phyloP scores from a whole-genome alignment of 92 coral and sea anemone species.

The Isaurus tuberculatus region DNA sequence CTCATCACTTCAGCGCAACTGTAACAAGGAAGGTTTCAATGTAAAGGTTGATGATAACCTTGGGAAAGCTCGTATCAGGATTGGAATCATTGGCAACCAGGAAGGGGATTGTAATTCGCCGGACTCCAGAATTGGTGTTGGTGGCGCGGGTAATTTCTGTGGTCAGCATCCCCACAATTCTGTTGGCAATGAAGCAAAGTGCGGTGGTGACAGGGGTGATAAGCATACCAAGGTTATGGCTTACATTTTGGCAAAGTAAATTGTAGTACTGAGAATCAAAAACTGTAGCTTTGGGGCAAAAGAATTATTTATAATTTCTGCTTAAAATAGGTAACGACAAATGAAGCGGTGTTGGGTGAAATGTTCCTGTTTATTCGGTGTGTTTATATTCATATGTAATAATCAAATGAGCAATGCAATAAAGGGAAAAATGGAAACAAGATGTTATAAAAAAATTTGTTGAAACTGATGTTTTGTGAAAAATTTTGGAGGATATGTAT shows the following conservation, averaged over 20 bases:
- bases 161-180: slow-evolving; percentile 32
- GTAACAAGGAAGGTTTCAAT: slow-evolving; percentile 59
- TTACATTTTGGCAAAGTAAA: not conserved
- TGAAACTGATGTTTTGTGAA: too few species aligned
- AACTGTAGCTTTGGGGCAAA: too few species aligned
- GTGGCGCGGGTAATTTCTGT: slow-evolving; percentile 53
- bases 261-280: not conserved
- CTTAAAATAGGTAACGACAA: too few species aligned
- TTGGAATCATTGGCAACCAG: slow-evolving; percentile 62
- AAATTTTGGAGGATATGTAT: too few species aligned
- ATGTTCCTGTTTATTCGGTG: too few species aligned
- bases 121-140: slow-evolving; percentile 64
- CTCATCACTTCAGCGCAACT: slow-evolving; percentile 58
- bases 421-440: too few species aligned
- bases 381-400: too few species aligned
- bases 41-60: not conserved
- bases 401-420: too few species aligned
- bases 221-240: not conserved
- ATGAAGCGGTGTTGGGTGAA: too few species aligned
- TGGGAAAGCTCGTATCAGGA: slow-evolving; percentile 34
- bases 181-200: slow-evolving; percentile 63
- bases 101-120: slow-evolving; percentile 52
- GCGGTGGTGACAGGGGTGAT: slow-evolving; percentile 16
- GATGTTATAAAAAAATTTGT: too few species aligned
- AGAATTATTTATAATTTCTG: too few species aligned